These are phyloP conservation scores for Myotis yumanensis DNA, from an alignment of 2,113 vertebrate species.

Conservation along the genomic window DNA sequence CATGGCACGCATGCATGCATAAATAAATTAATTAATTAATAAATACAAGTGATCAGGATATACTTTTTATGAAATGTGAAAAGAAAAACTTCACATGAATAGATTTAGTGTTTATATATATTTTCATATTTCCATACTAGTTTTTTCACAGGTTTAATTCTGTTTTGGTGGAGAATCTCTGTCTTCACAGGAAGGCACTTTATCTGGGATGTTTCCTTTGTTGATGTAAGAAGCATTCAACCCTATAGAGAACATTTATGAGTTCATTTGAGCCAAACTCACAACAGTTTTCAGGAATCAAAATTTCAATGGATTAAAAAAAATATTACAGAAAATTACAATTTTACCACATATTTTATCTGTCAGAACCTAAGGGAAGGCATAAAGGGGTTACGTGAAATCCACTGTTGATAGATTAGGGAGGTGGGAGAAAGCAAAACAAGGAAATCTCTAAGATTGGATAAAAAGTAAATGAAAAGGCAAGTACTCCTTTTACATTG, in stretches of 20 bases:
- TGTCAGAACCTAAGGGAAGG: background rate
- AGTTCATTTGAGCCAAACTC: background rate
- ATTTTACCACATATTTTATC: background rate
- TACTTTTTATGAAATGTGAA: background rate
- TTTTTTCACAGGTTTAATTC: background rate
- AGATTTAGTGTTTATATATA: background rate
- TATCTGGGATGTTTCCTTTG: background rate
- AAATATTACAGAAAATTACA: background rate
- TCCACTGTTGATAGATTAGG: background rate
- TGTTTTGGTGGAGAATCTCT: background rate
- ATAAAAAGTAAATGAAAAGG: background rate
- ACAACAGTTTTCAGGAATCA: background rate
- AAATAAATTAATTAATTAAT: no score
- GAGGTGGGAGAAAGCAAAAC: background rate
- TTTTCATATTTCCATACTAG: background rate
- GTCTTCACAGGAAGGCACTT: background rate
- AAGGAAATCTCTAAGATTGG: background rate
- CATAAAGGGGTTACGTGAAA: background rate
- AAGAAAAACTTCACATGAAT: background rate
- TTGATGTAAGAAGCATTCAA: background rate
- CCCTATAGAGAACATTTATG: background rate
- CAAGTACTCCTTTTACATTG: background rate
- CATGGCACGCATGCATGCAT: no score
- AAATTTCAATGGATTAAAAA: background rate
- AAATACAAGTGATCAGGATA: background rate